These are phyloP conservation scores for Cyclophora punctaria DNA, from an alignment of 2,888 invertebrate species.

Conservation along the genomic window DNA sequence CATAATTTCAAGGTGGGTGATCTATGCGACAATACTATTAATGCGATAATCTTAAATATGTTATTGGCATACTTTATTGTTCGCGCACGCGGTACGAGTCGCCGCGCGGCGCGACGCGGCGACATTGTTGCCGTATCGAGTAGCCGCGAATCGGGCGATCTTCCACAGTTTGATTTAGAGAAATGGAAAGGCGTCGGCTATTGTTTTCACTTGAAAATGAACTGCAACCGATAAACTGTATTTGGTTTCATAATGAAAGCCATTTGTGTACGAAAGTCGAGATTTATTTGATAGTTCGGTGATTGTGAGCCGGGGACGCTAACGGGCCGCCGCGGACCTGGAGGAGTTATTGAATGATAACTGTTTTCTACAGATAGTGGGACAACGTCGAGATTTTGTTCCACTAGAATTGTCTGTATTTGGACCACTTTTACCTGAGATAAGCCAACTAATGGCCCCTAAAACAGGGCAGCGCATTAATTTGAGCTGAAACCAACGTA, in stretches of 20 bases:
- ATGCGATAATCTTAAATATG: too few species aligned
- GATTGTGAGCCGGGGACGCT: slow-evolving; percentile 22
- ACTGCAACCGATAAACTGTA: slow-evolving; percentile 46
- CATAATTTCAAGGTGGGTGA: too few species aligned
- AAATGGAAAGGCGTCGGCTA: slow-evolving; percentile 53
- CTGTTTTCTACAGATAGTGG: background rate
- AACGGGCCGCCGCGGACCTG: slow-evolving; percentile 19
- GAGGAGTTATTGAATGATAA: background rate
- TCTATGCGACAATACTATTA: too few species aligned
- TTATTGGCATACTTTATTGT: too few species aligned
- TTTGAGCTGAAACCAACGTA: too few species aligned
- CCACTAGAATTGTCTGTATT: too few species aligned
- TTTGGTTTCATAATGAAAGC: slow-evolving; percentile 54
- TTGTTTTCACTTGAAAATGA: slow-evolving; percentile 58
- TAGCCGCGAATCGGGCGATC: slow-evolving; percentile 15
- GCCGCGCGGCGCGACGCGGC: too few species aligned
- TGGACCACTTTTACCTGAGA: too few species aligned
- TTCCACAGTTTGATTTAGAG: slow-evolving; percentile 44
- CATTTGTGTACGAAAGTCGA: slow-evolving; percentile 37
- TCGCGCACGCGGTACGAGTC: too few species aligned
- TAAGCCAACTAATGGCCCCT: too few species aligned
- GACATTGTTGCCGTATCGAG: slow-evolving; percentile 11
- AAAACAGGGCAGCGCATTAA: too few species aligned
- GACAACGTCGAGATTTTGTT: background rate
- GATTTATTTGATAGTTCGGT: slow-evolving; percentile 28